Evolutionary conservation across 2,797 vertebrate species (phyloP).

Genomic region (Mormyrus proboscirostris): DNA sequence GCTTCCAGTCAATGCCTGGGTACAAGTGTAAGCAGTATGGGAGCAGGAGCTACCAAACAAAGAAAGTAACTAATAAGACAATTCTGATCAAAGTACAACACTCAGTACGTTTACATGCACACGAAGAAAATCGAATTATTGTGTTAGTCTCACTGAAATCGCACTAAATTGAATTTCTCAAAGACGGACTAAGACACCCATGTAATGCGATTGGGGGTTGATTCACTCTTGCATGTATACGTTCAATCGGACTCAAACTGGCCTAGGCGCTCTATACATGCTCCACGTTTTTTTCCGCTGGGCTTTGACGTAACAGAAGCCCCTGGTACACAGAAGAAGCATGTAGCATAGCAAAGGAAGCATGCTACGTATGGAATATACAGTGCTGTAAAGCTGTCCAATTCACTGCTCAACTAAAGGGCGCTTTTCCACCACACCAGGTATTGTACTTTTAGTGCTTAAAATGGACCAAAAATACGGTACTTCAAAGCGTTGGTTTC

Average conservation of each 20-base stretch:
- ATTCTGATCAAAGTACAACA: neutral
- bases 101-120: neutral
- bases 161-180: neutral
- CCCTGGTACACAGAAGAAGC: neutral
- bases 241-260: neutral
- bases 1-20: neutral
- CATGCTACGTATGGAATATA: neutral
- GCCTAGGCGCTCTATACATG: neutral
- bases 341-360: neutral
- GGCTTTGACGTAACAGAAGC: neutral
- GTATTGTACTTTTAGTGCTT: neutral
- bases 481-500: neutral
- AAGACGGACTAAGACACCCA: neutral
- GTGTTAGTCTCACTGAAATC: neutral
- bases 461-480: neutral
- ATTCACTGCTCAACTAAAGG: neutral
- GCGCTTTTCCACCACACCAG: neutral
- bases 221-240: neutral
- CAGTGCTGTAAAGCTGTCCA: neutral
- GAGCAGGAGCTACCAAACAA: neutral
- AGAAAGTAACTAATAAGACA: neutral
- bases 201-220: neutral
- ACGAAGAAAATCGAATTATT: neutral
- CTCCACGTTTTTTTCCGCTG: neutral
- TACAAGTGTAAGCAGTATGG: neutral